Evolutionary conservation across 2,797 vertebrate genomes (phyloP).

Genomic region (Myotis vivesi): DNA sequence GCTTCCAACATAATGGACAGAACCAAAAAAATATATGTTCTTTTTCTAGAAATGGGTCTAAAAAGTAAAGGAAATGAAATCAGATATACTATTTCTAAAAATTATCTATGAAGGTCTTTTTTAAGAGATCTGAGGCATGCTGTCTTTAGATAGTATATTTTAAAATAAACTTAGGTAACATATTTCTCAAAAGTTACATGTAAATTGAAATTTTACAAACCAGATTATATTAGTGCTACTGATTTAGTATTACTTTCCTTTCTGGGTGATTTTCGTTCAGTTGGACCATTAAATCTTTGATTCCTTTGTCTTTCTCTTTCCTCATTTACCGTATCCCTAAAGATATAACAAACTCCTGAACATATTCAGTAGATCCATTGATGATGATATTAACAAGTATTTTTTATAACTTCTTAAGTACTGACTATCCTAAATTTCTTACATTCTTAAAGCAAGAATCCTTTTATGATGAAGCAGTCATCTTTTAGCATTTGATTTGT

Average conservation of each 20-base stretch:
- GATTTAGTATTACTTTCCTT: background rate
- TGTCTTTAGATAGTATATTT: background rate
- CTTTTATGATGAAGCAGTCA: background rate
- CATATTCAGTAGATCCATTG: background rate
- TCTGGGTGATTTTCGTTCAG: background rate
- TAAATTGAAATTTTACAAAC: background rate
- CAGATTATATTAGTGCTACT: background rate
- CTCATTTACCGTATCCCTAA: background rate
- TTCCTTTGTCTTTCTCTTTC: background rate
- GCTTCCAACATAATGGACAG: background rate
- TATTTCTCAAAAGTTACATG: background rate
- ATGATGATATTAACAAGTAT: background rate
- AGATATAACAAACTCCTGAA: background rate
- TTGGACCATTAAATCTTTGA: background rate
- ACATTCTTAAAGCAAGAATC: background rate
- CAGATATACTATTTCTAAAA: background rate
- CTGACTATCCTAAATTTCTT: background rate
- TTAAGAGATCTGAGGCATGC: slow-evolving; percentile 13
- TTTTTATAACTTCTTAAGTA: slow-evolving; percentile 4
- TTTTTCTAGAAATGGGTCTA: background rate
- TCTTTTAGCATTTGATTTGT: background rate
- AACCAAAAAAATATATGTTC: background rate
- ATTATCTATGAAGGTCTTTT: background rate
- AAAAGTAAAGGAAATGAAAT: background rate
- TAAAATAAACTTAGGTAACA: background rate